phyloP scores from a whole-genome alignment of 2,113 vertebrate species.

The Passer domesticus region DNA sequence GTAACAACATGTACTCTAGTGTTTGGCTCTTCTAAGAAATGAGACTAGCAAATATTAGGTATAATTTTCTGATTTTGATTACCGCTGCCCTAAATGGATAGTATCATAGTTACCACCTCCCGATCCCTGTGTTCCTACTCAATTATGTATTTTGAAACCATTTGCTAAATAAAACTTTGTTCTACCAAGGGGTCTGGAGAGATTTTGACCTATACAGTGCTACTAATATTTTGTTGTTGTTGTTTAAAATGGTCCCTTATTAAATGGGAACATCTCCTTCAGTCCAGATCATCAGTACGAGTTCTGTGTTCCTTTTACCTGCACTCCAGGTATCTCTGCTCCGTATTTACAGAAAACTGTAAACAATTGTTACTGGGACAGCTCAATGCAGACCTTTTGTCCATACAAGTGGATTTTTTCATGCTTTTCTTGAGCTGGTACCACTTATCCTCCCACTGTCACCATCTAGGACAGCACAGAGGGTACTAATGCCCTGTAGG shows the following conservation, averaged over 20 bases:
- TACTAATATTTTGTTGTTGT: not conserved
- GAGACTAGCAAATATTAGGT: not conserved
- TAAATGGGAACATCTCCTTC: not conserved
- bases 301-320: not conserved
- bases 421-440: not conserved
- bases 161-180: not conserved
- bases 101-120: not conserved
- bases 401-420: not conserved
- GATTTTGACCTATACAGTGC: not conserved
- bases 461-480: not conserved
- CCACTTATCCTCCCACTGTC: fast-evolving
- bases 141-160: not conserved
- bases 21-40: not conserved
- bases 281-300: not conserved
- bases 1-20: not conserved
- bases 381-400: not conserved
- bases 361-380: not conserved
- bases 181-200: not conserved
- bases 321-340: not conserved
- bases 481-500: not conserved
- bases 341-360: not conserved
- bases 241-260: not conserved
- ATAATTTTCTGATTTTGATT: not conserved
- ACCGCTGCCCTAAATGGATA: not conserved
- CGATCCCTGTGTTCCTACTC: not conserved